Evolutionary conservation across 2,797 vertebrate genomes (phyloP).

Genomic region (Rhinella marina): DNA sequence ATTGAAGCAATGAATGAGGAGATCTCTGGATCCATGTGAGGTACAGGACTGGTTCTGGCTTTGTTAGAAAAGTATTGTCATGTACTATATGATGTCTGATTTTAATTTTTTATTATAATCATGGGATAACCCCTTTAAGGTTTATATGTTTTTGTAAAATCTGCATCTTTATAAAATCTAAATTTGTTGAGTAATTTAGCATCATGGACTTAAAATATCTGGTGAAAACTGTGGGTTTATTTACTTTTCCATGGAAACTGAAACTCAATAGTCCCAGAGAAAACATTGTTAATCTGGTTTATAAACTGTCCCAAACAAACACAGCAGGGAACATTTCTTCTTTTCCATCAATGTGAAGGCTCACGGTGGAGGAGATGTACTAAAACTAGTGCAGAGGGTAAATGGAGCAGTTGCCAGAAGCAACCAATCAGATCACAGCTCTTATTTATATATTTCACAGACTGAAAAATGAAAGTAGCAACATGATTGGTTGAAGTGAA

Average conservation of each 20-base stretch:
- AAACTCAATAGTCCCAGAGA: constrained; percentile 40
- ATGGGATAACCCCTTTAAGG: too few relatives aligned
- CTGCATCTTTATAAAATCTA: neutral
- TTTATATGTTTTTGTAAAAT: neutral
- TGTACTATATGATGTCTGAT: too few relatives aligned
- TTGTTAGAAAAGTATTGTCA: too few relatives aligned
- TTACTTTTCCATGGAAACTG: constrained; percentile 52
- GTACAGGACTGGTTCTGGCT: too few relatives aligned
- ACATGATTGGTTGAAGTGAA: neutral
- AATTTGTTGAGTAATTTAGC: constrained; percentile 9
- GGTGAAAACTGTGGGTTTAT: constrained; percentile 32
- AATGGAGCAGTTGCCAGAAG: neutral
- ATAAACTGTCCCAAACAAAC: constrained; percentile 38
- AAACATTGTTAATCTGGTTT: constrained; percentile 46
- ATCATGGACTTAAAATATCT: constrained; percentile 42
- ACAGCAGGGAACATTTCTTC: neutral
- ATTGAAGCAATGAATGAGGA: too few relatives aligned
- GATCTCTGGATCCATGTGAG: too few relatives aligned
- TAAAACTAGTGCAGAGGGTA: neutral
- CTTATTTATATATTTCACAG: too few relatives aligned
- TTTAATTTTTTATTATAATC: too few relatives aligned
- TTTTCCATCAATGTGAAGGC: constrained; percentile 18
- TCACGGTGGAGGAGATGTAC: neutral
- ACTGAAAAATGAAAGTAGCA: neutral
- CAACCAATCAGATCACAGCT: neutral